Conservation (phyloP, 2,888 invertebrate genomes). For the Eurois occulta region DNA sequence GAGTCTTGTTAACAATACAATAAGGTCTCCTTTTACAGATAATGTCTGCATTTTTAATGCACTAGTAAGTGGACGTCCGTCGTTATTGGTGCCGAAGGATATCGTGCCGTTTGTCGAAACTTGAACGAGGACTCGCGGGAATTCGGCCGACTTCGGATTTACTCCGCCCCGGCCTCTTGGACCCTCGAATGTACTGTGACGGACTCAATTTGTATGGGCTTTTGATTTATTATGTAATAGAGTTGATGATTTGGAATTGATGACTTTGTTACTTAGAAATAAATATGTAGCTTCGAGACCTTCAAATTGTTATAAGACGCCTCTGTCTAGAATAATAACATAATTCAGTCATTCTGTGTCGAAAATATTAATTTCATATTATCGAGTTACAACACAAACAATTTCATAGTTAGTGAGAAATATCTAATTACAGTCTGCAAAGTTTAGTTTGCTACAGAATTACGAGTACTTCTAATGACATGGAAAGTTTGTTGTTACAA, state of each 20-base stretch:
- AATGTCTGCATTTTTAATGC: slow-evolving; percentile 66
- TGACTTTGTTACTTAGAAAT: neutral
- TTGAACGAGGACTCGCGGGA: slow-evolving; percentile 78
- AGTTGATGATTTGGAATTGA: neutral
- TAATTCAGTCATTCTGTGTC: neutral
- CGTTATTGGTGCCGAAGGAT: slow-evolving; percentile 64
- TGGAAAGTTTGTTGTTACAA: slow-evolving; percentile 13
- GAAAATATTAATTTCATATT: slow-evolving; percentile 7
- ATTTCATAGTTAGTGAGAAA: slow-evolving; percentile 1
- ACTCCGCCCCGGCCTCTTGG: slow-evolving; percentile 71
- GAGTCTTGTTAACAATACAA: slow-evolving; percentile 13
- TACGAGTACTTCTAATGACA: neutral
- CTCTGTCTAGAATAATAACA: neutral
- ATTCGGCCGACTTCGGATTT: slow-evolving; percentile 78
- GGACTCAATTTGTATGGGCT: slow-evolving; percentile 42
- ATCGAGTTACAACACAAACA: slow-evolving; percentile 6
- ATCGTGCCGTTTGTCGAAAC: slow-evolving; percentile 72
- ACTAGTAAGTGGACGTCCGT: slow-evolving; percentile 59
- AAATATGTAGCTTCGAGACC: neutral
- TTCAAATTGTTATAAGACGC: neutral
- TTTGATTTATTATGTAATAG: slow-evolving; percentile 20
- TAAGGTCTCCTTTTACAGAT: slow-evolving; percentile 12
- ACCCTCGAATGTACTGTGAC: slow-evolving; percentile 72
- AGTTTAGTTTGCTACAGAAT: slow-evolving; percentile 20
- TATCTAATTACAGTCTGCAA: slow-evolving; percentile 20